Base-by-base conservation (phyloP, 2,113 vertebrate genomes). In the Hippotragus niger region DNA sequence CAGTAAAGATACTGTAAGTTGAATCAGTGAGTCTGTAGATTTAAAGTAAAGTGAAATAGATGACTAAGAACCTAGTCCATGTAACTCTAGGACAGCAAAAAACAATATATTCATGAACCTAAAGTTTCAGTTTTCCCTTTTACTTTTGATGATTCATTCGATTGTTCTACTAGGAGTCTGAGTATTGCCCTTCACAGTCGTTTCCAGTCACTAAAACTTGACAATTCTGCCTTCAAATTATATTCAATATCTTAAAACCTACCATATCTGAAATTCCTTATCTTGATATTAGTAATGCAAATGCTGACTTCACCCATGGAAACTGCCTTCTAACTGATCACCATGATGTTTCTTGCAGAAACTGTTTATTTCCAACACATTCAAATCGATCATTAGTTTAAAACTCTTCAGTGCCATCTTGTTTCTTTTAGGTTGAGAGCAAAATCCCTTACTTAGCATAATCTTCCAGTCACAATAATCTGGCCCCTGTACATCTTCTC, bases 1-100 rank as follows among this genome's bases (percentile, higher is more conserved):
- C 86, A 95, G 86, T 93, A 96, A 91, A 93, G 76, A 93, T 74
- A 43, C 3, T 76, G 21, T 29, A 86, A 17, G 71, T 97, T 60
- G 57, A 78, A 87, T 60, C 17, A 90, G 67, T 52, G 67, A 40
- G 53, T 45, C 29, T 40, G 36, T 58, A 62, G 64, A 87, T 64
- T 83, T 81, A 50, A 52, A 71, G 14, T 58, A 90, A 81, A 88
- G 45, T 45, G 40, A 90, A 94, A 88, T 31, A 71, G 7, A 60
- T 84, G 40, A 85, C 62, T 45, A 88, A 94, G 31, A 89, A 92
- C 29, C n/a, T 36, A 45, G 15, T 55, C 33, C 33, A 21, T n/a
- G 45, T 23, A 84, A 94, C 11, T 33, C 31, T 57, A 33, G 43
- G 40, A 50, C 88, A 96, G 16, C 13, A 82, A 64, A 93, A 57